phyloP scores from a whole-genome alignment of 1,140 invertebrate species.

The Propsilocerus akamusi region DNA sequence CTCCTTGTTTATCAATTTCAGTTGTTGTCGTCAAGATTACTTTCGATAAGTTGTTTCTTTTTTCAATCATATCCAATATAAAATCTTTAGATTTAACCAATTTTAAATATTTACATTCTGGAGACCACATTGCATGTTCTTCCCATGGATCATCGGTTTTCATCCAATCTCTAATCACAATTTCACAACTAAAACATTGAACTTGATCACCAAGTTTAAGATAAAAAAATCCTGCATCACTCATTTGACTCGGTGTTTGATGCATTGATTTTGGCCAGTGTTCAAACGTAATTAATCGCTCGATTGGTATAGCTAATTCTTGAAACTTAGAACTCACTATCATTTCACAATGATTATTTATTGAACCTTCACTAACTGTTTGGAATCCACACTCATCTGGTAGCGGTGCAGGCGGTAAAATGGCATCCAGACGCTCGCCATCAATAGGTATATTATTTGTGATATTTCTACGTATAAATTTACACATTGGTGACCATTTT shows the following conservation, averaged over 20 bases:
- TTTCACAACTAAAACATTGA: conserved; percentile 70
- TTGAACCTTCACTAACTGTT: background rate
- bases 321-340: conserved; percentile 33
- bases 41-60: background rate
- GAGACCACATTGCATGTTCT: conserved; percentile 73
- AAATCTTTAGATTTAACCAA: conserved; percentile 55
- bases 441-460: conserved; percentile 40
- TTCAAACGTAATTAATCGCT: conserved; percentile 47
- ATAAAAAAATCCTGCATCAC: conserved; percentile 79
- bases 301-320: conserved; percentile 39
- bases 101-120: conserved; percentile 53
- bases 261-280: conserved; percentile 56
- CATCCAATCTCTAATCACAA: conserved; percentile 75
- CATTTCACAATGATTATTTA: conserved; percentile 6
- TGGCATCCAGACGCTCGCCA: conserved; percentile 14
- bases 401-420: conserved; percentile 17
- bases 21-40: background rate
- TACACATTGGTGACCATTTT: conserved; percentile 57
- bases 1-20: background rate
- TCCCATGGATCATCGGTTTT: conserved; percentile 69
- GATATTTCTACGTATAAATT: conserved; percentile 39
- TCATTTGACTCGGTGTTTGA: conserved; percentile 55
- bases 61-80: conserved; percentile 19
- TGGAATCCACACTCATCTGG: background rate
- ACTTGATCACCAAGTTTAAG: conserved; percentile 69